Percentiles rank a stretch among this genome's conserved stretches.
phyloP scores from a whole-genome alignment of 1,140 invertebrate species.

The Halesus radiatus region DNA sequence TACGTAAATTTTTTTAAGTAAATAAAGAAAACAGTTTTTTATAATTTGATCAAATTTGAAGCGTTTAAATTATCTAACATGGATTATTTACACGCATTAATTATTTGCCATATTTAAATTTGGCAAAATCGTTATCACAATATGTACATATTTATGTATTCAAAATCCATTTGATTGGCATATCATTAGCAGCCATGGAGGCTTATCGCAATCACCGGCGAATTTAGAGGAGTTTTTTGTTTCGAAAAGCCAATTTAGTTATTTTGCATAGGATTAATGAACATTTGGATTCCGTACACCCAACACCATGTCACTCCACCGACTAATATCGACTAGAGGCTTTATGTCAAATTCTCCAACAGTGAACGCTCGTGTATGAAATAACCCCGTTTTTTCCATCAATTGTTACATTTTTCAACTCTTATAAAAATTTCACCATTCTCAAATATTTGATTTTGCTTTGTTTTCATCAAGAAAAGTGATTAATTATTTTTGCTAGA shows the following conservation, averaged over 20 bases:
- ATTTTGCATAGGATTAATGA: conserved; percentile 52
- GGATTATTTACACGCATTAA: no score
- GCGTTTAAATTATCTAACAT: no score
- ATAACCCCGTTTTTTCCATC: no score
- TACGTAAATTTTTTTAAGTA: no score
- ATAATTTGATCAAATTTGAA: no score
- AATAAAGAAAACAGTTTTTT: no score
- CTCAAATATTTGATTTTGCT: no score
- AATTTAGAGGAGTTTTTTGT: conserved; percentile 19
- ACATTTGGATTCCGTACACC: conserved; percentile 30
- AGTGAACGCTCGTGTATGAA: conserved; percentile 19
- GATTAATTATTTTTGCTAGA: no score
- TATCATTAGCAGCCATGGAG: background rate
- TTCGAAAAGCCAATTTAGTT: conserved; percentile 21
- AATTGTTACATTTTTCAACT: no score
- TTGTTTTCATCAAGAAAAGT: no score
- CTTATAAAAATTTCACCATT: no score
- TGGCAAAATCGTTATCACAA: background rate
- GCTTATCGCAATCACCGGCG: background rate
- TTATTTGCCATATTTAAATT: background rate
- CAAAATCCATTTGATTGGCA: background rate
- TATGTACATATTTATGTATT: background rate
- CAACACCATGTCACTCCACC: conserved; percentile 31
- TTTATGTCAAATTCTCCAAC: conserved; percentile 37
- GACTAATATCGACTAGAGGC: conserved; percentile 34